Evolutionary conservation across 2,113 vertebrate species (phyloP), one percentile per base, ranked within the genome.

Genomic region (Synodontis membranacea): DNA sequence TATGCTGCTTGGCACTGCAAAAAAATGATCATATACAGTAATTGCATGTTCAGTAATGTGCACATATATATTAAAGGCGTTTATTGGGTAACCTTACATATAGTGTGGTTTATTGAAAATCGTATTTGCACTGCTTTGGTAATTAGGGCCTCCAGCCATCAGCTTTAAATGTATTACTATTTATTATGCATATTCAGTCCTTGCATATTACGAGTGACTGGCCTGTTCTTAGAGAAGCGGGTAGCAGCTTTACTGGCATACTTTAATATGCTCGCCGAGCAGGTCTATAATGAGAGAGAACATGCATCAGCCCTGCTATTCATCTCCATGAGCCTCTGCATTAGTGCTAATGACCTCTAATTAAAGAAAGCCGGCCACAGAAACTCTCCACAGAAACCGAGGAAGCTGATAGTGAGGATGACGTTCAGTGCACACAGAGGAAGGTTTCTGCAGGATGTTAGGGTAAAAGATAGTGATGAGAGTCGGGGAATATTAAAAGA

Each of bases 111-210:
- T 87, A 87, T 83, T 90, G 83, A 85, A 88, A 87, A 87, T 89
- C 87, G 86, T 91, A 78, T 88, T 82, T 82, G 70, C 85, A 80
- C 90, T 85, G 84, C 90, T 84, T 92, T 76, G 64, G 81, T 88
- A 82, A 91, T 91, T 90, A 93, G 82, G 80, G 52, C 83, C 87
- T 79, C 84, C 14, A 87, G 91, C 90, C 76, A 81, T 78, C 84
- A 31, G 52, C 81, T 89, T 90, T 86, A 89, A 92, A 92, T 91
- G 66, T 34, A 89, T 92, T 91, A 86, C 31, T 76, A 86, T 91
- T 91, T 90, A 90, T 90, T 86, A 91, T 88, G 72, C 80, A 88
- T 91, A 88, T 89, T 91, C 78, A 82, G 85, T 90, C 89, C 34
- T 90, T 93, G 86, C 87, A 91, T 88, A 91, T 91, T 90, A 86